Conservation (phyloP, 2,113 vertebrate genomes). For the Sigmodon hispidus region DNA sequence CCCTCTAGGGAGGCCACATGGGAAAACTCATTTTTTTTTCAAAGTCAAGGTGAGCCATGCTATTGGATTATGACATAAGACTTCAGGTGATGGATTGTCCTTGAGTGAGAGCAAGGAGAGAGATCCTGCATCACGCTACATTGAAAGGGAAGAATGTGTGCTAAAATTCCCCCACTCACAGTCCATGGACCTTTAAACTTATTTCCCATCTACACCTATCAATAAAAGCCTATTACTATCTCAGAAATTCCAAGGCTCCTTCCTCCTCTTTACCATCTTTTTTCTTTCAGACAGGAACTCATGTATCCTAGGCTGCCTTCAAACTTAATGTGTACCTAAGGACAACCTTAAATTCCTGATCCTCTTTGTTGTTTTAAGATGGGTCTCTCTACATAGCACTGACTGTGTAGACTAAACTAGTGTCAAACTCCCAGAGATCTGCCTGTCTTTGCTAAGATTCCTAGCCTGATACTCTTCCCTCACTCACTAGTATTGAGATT, state of each 20-base stretch:
- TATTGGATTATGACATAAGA: not conserved
- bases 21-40: not conserved
- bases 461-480: not conserved
- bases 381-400: not conserved
- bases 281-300: not conserved
- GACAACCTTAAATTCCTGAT: not conserved
- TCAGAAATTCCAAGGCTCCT: not conserved
- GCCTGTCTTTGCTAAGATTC: not conserved
- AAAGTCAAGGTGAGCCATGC: not conserved
- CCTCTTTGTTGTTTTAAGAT: not conserved
- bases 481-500: not conserved
- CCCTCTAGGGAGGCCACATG: not conserved
- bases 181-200: not conserved
- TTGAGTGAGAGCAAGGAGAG: not conserved
- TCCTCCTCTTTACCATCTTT: not conserved
- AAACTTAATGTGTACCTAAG: not conserved
- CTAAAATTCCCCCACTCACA: not conserved
- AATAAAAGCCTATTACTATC: not conserved
- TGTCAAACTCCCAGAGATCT: not conserved
- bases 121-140: not conserved
- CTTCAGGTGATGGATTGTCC: fast-evolving
- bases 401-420: no score
- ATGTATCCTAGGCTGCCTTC: not conserved
- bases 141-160: not conserved
- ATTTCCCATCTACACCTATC: fast-evolving